Evolutionary conservation across 1,140 invertebrate genomes (phyloP).

Genomic region (Euglossa dilemma): DNA sequence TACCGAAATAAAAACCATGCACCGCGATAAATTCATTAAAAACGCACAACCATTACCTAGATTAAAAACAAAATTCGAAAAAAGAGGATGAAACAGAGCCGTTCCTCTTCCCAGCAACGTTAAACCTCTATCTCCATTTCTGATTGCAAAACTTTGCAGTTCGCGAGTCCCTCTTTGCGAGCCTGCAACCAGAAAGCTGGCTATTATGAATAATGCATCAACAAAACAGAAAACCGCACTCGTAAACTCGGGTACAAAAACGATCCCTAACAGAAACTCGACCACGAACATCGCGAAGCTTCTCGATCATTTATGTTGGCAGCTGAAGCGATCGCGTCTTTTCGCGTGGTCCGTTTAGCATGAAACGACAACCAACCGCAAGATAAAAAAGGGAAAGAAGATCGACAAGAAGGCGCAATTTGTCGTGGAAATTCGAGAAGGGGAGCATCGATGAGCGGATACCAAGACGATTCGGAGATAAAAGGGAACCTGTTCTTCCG

Average conservation of each 20-base stretch:
- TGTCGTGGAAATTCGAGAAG: slow-evolving; percentile 16
- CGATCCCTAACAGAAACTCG: not conserved
- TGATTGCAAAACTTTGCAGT: not conserved
- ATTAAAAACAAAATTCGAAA: no score
- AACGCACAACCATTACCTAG: no score
- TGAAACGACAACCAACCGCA: not conserved
- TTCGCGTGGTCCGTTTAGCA: not conserved
- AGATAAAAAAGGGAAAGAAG: not conserved
- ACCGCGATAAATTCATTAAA: no score
- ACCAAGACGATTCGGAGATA: slow-evolving; percentile 19
- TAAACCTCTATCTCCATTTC: not conserved
- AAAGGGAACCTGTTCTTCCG: slow-evolving; percentile 72
- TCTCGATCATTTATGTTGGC: not conserved
- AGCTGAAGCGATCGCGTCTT: not conserved
- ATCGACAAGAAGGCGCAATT: not conserved
- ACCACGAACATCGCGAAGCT: not conserved
- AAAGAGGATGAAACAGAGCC: no score
- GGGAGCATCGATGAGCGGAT: not conserved
- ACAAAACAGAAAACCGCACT: not conserved
- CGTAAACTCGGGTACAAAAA: not conserved
- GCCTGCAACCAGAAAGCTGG: not conserved
- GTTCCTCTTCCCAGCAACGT: not conserved
- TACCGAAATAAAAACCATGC: no score
- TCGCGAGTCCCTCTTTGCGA: not conserved
- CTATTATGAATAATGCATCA: slow-evolving; percentile 18